These are phyloP conservation scores for Epiperipatus broadwayi DNA, from an alignment of 2,888 invertebrate genomes.

Conservation along the genomic window DNA sequence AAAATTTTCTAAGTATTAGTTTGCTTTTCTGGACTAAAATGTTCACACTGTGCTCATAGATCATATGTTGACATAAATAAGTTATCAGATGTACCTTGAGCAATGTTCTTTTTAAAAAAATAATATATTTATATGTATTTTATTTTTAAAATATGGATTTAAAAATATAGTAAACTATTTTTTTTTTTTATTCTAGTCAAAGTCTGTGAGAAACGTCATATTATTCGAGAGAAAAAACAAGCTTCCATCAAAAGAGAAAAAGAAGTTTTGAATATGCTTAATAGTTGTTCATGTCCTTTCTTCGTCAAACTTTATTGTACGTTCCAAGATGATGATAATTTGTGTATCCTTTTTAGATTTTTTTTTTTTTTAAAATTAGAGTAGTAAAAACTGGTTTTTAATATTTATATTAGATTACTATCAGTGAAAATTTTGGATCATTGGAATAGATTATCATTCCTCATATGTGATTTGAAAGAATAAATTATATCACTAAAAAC, in stretches of 20 bases:
- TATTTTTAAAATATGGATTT: not conserved
- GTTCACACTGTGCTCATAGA: too few relatives aligned
- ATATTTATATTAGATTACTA: not conserved
- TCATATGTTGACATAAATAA: too few relatives aligned
- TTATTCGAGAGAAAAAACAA: slow-evolving; percentile 75
- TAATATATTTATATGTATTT: slow-evolving; percentile 12
- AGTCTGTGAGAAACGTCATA: slow-evolving; percentile 88
- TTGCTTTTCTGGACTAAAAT: too few relatives aligned
- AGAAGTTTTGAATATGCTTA: slow-evolving; percentile 69
- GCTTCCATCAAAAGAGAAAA: slow-evolving; percentile 84
- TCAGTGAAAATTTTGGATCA: too few relatives aligned
- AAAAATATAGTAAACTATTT: not conserved
- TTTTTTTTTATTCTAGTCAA: slow-evolving; percentile 63
- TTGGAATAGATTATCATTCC: too few relatives aligned
- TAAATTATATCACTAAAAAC: too few relatives aligned
- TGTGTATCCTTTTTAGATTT: slow-evolving; percentile 40
- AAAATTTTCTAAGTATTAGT: too few relatives aligned
- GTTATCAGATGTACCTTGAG: too few relatives aligned
- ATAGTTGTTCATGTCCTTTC: slow-evolving; percentile 51
- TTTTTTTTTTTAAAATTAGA: slow-evolving; percentile 8
- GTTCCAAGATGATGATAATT: slow-evolving; percentile 76
- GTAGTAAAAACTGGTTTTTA: slow-evolving; percentile 15
- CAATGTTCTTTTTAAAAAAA: too few relatives aligned
- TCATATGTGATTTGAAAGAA: slow-evolving; percentile 7
- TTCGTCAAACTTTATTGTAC: slow-evolving; percentile 87